phyloP scores from a whole-genome alignment of 1,140 invertebrate genomes.

The Adoxophyes honmai region DNA sequence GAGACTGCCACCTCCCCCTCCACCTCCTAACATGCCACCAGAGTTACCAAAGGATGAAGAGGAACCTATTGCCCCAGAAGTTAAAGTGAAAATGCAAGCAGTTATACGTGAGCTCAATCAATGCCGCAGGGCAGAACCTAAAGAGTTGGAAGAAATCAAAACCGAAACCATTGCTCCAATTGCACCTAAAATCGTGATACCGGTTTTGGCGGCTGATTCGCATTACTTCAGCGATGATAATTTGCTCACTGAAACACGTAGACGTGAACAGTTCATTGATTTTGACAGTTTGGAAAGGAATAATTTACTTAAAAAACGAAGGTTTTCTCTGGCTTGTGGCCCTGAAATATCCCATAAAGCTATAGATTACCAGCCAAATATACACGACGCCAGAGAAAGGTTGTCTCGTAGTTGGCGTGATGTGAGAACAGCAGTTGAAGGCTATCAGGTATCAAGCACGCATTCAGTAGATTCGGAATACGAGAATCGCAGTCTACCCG shows the following conservation, averaged over 20 bases:
- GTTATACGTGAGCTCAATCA: slow-evolving; percentile 77
- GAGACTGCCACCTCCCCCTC: slow-evolving; percentile 69
- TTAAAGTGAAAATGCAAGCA: slow-evolving; percentile 78
- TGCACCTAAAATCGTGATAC: slow-evolving; percentile 64
- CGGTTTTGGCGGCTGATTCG: slow-evolving; percentile 57
- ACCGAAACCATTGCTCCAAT: slow-evolving; percentile 39
- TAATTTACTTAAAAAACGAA: slow-evolving; percentile 50
- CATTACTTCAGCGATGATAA: slow-evolving; percentile 56
- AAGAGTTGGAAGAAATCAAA: slow-evolving; percentile 37
- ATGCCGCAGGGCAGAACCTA: slow-evolving; percentile 57
- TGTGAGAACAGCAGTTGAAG: slow-evolving; percentile 46
- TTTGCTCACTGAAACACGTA: slow-evolving; percentile 29
- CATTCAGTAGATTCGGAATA: slow-evolving; percentile 8
- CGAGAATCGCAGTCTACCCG: slow-evolving; percentile 18
- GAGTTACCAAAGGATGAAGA: slow-evolving; percentile 39
- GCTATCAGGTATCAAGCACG: slow-evolving; percentile 10
- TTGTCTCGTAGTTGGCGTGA: slow-evolving; percentile 62
- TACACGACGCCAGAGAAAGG: slow-evolving; percentile 34
- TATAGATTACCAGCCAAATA: slow-evolving; percentile 27
- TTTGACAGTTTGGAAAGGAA: slow-evolving; percentile 86
- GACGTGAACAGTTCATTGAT: slow-evolving; percentile 66
- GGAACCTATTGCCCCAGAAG: slow-evolving; percentile 59
- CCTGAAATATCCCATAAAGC: slow-evolving; percentile 43
- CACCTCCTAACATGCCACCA: slow-evolving; percentile 43
- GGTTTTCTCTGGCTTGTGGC: slow-evolving; percentile 62